phyloP scores from a whole-genome alignment of 30 jellyfish, hydroid and myxozoan genomes.

The Euphysa ruthae region DNA sequence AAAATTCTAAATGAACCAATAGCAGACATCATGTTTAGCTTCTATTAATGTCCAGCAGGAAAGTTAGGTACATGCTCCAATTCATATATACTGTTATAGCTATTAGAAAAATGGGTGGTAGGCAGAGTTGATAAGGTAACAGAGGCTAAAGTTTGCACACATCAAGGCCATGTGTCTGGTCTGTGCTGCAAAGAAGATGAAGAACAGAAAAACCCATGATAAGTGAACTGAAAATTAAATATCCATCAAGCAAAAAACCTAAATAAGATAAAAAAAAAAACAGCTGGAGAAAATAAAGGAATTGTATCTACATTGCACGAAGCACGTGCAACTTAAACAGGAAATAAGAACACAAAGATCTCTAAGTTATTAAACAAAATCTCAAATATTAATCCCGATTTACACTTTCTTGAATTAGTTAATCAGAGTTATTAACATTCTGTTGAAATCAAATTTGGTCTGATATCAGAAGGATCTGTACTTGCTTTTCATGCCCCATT shows the following conservation, averaged over 20 bases:
- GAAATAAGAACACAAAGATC: background rate
- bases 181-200: constrained; percentile 6
- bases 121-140: background rate
- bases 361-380: background rate
- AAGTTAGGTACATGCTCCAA: constrained; percentile 7
- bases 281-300: background rate
- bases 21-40: background rate
- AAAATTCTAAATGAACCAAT: background rate
- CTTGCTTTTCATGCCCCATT: background rate
- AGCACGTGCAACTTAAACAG: background rate
- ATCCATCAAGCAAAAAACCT: background rate
- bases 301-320: background rate
- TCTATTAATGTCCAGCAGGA: constrained; percentile 13
- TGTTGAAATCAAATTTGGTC: background rate
- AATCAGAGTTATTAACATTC: background rate
- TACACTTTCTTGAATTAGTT: background rate
- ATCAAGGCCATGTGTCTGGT: background rate
- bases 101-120: background rate
- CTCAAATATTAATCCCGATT: background rate
- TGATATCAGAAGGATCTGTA: constrained; percentile 1
- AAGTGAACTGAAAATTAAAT: background rate
- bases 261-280: background rate
- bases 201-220: background rate
- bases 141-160: background rate
- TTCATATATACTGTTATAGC: background rate